Conservation (phyloP, 2,113 vertebrate species). For the Laticauda colubrina region DNA sequence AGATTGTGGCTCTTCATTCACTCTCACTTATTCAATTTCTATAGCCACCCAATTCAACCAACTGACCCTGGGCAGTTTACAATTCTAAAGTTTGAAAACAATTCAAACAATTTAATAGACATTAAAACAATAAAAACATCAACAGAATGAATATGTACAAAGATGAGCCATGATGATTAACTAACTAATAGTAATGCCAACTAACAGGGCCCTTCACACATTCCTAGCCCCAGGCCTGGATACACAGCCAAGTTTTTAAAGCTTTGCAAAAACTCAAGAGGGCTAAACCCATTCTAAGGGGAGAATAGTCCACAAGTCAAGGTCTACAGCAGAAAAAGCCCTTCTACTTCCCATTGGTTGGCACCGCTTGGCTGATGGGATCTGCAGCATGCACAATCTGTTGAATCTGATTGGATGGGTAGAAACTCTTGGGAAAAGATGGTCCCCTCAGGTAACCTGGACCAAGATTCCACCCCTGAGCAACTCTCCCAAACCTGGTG, state of each 20-base stretch:
- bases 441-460: not conserved
- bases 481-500: not conserved
- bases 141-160: not conserved
- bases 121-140: not conserved
- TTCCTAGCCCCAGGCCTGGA: too few species aligned
- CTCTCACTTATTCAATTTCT: not conserved
- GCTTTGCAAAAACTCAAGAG: not conserved
- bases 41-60: not conserved
- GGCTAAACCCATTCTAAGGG: not conserved
- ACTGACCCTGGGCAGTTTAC: not conserved
- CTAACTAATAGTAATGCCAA: not conserved
- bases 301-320: not conserved
- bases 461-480: not conserved
- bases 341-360: not conserved
- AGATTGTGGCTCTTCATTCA: not conserved
- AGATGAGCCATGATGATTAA: not conserved
- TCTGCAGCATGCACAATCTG: not conserved
- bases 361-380: not conserved
- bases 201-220: not conserved
- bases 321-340: not conserved
- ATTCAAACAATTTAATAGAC: not conserved
- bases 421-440: not conserved
- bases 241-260: not conserved
- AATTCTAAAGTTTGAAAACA: not conserved
- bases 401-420: not conserved